Evolutionary conservation across 1,140 invertebrate species (phyloP).

Genomic region (Drosophila prosaltans): DNA sequence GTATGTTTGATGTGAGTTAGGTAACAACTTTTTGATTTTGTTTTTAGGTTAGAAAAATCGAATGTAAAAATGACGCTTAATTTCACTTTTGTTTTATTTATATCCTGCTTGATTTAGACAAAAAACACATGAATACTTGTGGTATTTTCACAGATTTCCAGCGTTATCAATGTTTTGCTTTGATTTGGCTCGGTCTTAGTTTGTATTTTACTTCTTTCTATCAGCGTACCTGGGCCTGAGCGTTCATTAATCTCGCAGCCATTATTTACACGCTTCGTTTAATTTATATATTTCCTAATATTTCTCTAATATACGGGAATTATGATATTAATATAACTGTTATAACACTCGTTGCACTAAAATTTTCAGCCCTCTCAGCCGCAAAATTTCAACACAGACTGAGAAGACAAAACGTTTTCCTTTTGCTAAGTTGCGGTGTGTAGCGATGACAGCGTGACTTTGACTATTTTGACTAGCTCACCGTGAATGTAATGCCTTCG

Average conservation of each 20-base stretch:
- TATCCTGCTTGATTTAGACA: slow-evolving; percentile 13
- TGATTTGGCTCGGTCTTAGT: slow-evolving; percentile 26
- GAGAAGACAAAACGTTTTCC: slow-evolving; percentile 26
- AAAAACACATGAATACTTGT: slow-evolving; percentile 22
- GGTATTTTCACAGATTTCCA: slow-evolving; percentile 34
- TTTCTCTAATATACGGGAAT: slow-evolving; percentile 35
- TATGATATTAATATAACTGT: slow-evolving; percentile 23
- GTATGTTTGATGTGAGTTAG: slow-evolving; percentile 46
- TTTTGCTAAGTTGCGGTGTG: no score
- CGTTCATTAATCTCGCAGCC: slow-evolving; percentile 72
- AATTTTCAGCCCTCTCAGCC: slow-evolving; percentile 82
- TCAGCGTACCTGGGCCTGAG: slow-evolving; percentile 70
- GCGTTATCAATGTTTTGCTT: slow-evolving; percentile 30
- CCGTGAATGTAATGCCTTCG: no score
- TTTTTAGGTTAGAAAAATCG: slow-evolving; percentile 76
- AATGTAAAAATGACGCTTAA: slow-evolving; percentile 44
- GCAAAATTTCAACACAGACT: slow-evolving; percentile 81
- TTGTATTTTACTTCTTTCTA: slow-evolving; percentile 24
- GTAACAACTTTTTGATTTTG: slow-evolving; percentile 68
- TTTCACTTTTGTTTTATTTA: slow-evolving; percentile 5
- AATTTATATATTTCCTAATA: slow-evolving; percentile 22
- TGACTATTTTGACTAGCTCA: no score
- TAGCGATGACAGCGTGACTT: no score
- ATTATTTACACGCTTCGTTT: slow-evolving; percentile 62
- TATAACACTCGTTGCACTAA: slow-evolving; percentile 54